These are phyloP conservation scores for Caenorhabditis sp. DNA, from an alignment of 2,888 invertebrate species.

Conservation along the genomic window DNA sequence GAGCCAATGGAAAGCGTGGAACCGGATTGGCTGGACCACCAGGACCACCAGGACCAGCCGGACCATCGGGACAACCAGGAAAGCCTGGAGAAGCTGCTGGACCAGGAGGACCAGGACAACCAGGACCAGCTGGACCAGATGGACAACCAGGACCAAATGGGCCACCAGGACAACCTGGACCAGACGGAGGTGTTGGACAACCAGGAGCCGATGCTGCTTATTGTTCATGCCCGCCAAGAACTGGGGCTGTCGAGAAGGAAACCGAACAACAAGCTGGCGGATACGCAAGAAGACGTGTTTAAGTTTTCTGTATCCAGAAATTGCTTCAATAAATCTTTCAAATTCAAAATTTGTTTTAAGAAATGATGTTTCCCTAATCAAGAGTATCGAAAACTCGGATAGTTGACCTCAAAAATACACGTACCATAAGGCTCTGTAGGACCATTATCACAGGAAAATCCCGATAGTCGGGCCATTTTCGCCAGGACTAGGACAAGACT, in stretches of 20 bases:
- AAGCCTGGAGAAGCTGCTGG: conserved; percentile 39
- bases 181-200: conserved; percentile 41
- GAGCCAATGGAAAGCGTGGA: conserved; percentile 48
- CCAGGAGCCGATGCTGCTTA: conserved; percentile 45
- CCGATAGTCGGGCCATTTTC: no score
- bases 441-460: no score
- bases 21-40: conserved; percentile 46
- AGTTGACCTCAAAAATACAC: no score
- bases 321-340: neutral
- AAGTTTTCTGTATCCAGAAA: neutral
- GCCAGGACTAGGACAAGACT: no score
- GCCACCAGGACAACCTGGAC: conserved; percentile 44
- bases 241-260: conserved; percentile 33
- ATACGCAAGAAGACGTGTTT: conserved; percentile 9
- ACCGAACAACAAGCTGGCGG: conserved; percentile 21
- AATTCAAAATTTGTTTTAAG: neutral
- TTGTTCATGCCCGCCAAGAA: conserved; percentile 39
- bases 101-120: conserved; percentile 42
- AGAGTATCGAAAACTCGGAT: no score
- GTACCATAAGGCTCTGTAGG: no score
- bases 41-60: conserved; percentile 51
- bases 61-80: conserved; percentile 51
- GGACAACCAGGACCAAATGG: conserved; percentile 46
- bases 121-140: conserved; percentile 42
- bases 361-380: no score